A percentile compares a stretch with the other conserved stretches of the same genome.
phyloP scores from a whole-genome alignment of 2,113 vertebrate genomes.

The Callorhinus ursinus region DNA sequence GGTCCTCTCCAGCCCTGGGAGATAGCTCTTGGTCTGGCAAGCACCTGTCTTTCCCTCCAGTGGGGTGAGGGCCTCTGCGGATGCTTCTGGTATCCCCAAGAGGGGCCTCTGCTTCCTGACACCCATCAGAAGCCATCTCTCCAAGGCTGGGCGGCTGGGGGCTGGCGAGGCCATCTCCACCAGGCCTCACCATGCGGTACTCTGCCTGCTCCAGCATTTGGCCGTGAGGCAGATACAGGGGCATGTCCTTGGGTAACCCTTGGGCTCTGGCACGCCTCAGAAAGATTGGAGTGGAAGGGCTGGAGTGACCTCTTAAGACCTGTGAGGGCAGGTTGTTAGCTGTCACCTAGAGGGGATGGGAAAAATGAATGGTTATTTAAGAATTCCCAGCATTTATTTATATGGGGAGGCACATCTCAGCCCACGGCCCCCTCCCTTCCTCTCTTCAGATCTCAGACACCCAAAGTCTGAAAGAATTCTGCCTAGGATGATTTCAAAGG shows the following conservation, averaged over 20 bases:
- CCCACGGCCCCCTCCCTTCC: neutral
- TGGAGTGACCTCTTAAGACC: conserved; percentile 64
- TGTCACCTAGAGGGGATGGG: conserved; percentile 58
- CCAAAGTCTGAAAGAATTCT: neutral
- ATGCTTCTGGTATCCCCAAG: neutral
- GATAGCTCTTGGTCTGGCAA: conserved; percentile 17
- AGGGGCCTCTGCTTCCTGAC: neutral
- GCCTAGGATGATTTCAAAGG: neutral
- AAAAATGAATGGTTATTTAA: neutral
- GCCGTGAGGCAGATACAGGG: conserved; percentile 73
- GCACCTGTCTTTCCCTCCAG: neutral
- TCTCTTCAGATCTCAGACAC: neutral
- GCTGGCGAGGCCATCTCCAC: neutral
- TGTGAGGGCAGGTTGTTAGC: conserved; percentile 58
- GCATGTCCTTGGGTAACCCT: conserved; percentile 43
- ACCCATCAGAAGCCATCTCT: neutral
- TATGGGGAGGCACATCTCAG: neutral
- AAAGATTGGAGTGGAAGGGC: conserved; percentile 67
- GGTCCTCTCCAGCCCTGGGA: conserved; percentile 15
- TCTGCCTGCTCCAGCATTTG: conserved; percentile 22
- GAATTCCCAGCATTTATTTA: neutral
- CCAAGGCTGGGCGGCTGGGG: neutral
- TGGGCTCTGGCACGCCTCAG: conserved; percentile 65
- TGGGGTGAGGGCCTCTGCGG: neutral
- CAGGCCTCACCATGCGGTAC: neutral